Evolutionary conservation across 2,797 vertebrate species (phyloP).

Genomic region (Eulemur coronatus): DNA sequence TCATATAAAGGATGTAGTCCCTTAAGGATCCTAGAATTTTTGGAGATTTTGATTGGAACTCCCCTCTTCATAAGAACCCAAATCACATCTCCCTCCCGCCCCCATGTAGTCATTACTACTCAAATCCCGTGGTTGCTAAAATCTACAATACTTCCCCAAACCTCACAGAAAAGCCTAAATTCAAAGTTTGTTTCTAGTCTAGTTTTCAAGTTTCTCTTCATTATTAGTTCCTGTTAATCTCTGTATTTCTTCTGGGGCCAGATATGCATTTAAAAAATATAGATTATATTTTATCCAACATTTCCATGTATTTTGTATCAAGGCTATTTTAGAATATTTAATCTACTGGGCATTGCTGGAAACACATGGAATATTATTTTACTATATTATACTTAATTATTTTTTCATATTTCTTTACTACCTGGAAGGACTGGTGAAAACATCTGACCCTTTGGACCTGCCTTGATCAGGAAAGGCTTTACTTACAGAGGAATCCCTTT

Average conservation of each 20-base stretch:
- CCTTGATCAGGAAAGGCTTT: background rate
- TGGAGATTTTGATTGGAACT: background rate
- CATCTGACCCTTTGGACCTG: background rate
- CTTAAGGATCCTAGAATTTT: background rate
- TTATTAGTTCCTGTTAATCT: background rate
- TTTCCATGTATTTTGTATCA: background rate
- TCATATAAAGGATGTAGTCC: background rate
- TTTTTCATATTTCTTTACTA: background rate
- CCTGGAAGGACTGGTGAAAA: background rate
- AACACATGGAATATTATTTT: background rate
- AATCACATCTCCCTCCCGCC: background rate
- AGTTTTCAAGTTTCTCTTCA: background rate
- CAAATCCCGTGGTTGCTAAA: background rate
- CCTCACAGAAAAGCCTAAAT: background rate
- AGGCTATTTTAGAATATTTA: background rate
- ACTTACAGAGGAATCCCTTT: background rate
- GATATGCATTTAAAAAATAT: background rate
- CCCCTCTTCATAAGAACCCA: background rate
- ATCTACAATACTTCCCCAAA: background rate
- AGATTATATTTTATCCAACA: background rate
- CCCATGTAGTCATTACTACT: background rate
- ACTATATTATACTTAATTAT: background rate
- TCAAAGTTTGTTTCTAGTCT: background rate
- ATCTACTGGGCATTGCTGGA: background rate
- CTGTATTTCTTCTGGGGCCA: background rate